Base-by-base conservation (phyloP, 2,797 vertebrate genomes). In the Phalloptychus januarius region DNA sequence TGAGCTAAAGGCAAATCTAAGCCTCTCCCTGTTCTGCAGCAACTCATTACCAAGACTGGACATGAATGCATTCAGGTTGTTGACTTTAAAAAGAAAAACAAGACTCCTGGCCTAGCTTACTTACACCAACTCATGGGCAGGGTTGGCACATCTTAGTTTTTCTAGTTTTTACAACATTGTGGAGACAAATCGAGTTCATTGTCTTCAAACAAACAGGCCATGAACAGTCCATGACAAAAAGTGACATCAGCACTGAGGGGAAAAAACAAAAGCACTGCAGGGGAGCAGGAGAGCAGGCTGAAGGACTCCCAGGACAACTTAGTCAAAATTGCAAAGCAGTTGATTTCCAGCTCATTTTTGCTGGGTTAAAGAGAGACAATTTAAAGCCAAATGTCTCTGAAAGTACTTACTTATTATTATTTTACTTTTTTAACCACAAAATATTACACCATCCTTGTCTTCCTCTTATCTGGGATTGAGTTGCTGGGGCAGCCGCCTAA, bases 211-310 rank as follows among this genome's bases (percentile, higher is more conserved):
- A 96, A 95, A 94, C 90, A 91, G 84, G 72, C 87, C 78, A 80
- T 83, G 84, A 87, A 90, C 75, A 46, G 82, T 83, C 74, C 89
- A 91, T 86, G 94, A 94, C 92, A 91, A 89, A 94, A 91, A 86
- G 87, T 95, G 94, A 94, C 95, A 95, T 95, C 93, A 95, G 90
- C 58, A n/a, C 79, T 72, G 78, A 77, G 79, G 79, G 71, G 82
- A 72, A 85, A 89, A 94, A 94, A 95, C 93, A 95, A 95, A 94
- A 93, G 92, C 93, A 91, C 94, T 79, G 90, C 93, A 93, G 94
- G 93, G 90, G 88, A 88, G 88, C 71, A 38, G 76, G 85, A 82
- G 78, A 75, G 79, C 45, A 82, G 72, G 78, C 77, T 79, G 77
- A 76, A 33, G 75, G 61, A 48, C 75, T 87, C 85, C 86, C 85